Percentiles rank a stretch among this genome's conserved stretches.
Conservation (phyloP, 2,113 vertebrate species). For the Marcusenius ussheri region DNA sequence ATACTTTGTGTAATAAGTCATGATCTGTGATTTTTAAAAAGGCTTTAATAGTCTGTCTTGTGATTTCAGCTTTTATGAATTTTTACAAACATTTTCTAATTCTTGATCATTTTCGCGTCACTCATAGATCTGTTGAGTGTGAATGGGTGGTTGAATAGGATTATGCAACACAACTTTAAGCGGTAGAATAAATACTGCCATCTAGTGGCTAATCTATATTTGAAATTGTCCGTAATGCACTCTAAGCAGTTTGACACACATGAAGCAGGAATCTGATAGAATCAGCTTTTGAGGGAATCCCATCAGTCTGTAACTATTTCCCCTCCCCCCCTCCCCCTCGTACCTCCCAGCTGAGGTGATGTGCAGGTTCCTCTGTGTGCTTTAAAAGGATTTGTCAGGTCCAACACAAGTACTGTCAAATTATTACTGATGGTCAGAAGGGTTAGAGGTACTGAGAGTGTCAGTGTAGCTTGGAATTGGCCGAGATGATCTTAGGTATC, state of each 20-base stretch:
- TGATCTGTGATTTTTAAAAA: neutral
- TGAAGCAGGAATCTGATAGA: neutral
- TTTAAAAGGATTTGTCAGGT: neutral
- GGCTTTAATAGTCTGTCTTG: neutral
- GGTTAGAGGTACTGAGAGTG: neutral
- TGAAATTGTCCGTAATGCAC: neutral
- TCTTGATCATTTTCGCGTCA: neutral
- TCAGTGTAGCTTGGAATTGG: neutral
- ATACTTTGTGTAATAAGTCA: neutral
- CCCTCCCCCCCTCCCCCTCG: neutral
- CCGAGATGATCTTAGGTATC: neutral
- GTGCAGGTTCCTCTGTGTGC: neutral
- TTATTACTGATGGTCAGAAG: neutral
- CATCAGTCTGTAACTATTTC: neutral
- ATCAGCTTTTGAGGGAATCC: neutral
- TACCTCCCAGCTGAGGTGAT: neutral
- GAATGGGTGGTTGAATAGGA: neutral
- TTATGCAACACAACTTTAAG: neutral
- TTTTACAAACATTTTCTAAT: neutral
- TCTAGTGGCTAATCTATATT: neutral
- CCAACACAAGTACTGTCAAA: neutral
- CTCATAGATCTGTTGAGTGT: neutral
- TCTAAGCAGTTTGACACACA: neutral
- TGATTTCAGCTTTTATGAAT: neutral
- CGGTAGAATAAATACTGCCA: neutral